Percentiles rank a stretch among this genome's conserved stretches.
Conservation (phyloP, 2,797 vertebrate genomes). For the Heliangelus exortis region DNA sequence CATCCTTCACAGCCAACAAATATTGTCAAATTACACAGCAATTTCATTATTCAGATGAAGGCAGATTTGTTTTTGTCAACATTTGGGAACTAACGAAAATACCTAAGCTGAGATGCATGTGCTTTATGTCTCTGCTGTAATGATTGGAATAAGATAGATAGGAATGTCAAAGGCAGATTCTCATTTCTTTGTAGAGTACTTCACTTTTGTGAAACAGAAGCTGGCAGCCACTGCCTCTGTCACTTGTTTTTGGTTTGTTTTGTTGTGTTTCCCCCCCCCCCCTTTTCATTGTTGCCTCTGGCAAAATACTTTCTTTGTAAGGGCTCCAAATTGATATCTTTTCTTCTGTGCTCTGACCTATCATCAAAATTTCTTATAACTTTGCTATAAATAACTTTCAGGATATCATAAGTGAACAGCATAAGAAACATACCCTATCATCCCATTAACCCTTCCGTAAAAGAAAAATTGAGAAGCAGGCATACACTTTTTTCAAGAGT, state of each 20-base stretch:
- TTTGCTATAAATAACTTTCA: neutral
- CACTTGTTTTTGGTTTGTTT: neutral
- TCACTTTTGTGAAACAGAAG: neutral
- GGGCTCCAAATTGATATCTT: neutral
- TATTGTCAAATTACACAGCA: neutral
- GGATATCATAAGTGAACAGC: neutral
- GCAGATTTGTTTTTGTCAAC: neutral
- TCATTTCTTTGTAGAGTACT: neutral
- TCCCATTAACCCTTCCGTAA: neutral
- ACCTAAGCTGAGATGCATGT: neutral
- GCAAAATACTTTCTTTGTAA: neutral
- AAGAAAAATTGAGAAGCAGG: neutral
- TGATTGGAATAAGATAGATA: neutral
- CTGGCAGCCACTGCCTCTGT: neutral
- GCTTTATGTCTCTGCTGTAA: neutral
- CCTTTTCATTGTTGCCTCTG: neutral
- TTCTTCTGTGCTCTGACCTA: neutral
- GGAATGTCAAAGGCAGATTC: neutral
- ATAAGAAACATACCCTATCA: neutral
- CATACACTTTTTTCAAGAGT: neutral
- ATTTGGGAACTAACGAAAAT: neutral
- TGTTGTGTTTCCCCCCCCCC: too few relatives aligned
- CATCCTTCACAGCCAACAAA: neutral
- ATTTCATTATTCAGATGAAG: neutral
- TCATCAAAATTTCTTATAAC: neutral